Evolutionary conservation across 2,888 invertebrate genomes (phyloP), one percentile per base, ranked within the genome.

Genomic region (Dicyrtomina minuta): DNA sequence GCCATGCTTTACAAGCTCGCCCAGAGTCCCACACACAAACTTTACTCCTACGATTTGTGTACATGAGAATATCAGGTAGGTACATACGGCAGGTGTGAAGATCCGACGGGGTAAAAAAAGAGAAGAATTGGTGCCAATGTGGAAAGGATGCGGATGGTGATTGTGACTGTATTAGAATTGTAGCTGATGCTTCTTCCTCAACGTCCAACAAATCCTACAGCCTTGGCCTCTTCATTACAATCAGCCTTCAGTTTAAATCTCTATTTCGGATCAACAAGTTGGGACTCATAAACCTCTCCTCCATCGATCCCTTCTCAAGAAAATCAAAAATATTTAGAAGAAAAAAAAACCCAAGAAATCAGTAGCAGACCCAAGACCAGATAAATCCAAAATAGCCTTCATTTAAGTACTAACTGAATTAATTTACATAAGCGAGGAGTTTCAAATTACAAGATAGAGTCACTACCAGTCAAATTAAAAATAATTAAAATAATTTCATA

Each of bases 121-220:
- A 51, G 17, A 26, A 59, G 44, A 24, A 62, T 62, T 64, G 39
- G 51, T 64, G 64, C 64, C 51, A 64, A 51, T 33, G 33, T 33
- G 33, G 33, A 55, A 55, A 12, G 55, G 27, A 26, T 55, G 55
- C 15, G n/a, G 55, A 26, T 22, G 26, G 24, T 26, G 33, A 8
- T 33, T 33, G 27, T n/a, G n/a, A n/a, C n/a, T n/a, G n/a, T n/a
- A n/a, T n/a, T n/a, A n/a, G n/a, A n/a, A n/a, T 15, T 15, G 39
- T 33, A 59, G 59, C 27, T 20, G 59, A 59, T 4, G 46, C 39
- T 22, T 26, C 49, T 24, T 62, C 62, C 49, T 62, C 20, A 10
- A 53, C 53, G 22, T 53, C 20, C 55, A n/a, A 55, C 26, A 13
- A 22, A n/a, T 20, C 24, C 44, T 5, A 24, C 15, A 43, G 43